phyloP scores from a whole-genome alignment of 1,140 invertebrate species.

The Lordiphosa collinella region DNA sequence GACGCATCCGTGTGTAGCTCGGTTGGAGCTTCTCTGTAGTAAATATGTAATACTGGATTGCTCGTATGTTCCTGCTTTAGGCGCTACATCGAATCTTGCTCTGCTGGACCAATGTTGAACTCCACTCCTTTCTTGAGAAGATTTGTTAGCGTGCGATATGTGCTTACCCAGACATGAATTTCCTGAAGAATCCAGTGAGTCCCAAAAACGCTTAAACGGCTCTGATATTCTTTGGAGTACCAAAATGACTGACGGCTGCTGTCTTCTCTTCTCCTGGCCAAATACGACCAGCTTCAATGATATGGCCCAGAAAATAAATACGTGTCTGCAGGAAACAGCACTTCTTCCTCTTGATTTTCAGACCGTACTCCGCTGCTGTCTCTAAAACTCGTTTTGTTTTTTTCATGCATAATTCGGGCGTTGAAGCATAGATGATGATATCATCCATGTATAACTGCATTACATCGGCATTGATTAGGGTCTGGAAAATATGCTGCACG shows the following conservation, averaged over 20 bases:
- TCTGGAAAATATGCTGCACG: conserved; percentile 5
- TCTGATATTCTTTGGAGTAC: neutral
- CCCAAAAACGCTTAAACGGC: too few relatives aligned
- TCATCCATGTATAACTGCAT: conserved; percentile 36
- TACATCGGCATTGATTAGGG: conserved; percentile 4
- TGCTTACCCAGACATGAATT: too few relatives aligned
- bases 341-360: conserved; percentile 26
- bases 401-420: conserved; percentile 5
- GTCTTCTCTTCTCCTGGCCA: conserved; percentile 1
- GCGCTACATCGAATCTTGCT: too few relatives aligned
- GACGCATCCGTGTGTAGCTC: too few relatives aligned
- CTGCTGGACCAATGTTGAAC: too few relatives aligned
- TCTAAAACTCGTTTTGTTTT: conserved; percentile 16
- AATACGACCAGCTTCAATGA: conserved; percentile 2
- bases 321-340: conserved; percentile 9
- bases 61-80: too few relatives aligned
- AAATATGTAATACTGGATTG: too few relatives aligned
- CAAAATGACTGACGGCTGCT: conserved; percentile 8
- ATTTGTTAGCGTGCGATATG: too few relatives aligned
- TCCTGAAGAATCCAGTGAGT: too few relatives aligned
- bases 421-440: conserved; percentile 19
- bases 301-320: conserved; percentile 8
- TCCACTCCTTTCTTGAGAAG: too few relatives aligned
- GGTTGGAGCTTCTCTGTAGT: too few relatives aligned
- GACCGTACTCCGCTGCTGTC: conserved; percentile 5